These are phyloP conservation scores for Chymomyza caudatula DNA, from an alignment of 2,888 invertebrate genomes.

Conservation along the genomic window DNA sequence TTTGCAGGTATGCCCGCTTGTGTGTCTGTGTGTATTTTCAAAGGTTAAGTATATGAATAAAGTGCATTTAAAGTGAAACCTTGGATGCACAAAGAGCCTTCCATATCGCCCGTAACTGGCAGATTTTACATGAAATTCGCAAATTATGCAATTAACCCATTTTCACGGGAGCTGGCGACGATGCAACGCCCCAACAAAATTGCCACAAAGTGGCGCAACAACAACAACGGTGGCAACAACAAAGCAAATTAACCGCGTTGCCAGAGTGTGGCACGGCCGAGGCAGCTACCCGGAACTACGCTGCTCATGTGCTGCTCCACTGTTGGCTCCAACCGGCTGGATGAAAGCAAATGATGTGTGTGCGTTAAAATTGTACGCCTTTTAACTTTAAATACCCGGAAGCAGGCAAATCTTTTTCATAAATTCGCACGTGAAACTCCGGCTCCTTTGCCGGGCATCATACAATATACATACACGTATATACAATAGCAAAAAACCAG, in stretches of 20 bases:
- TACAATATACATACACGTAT: background rate
- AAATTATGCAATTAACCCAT: constrained; percentile 74
- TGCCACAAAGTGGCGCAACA: constrained; percentile 44
- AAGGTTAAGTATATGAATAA: background rate
- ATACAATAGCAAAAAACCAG: constrained; percentile 1
- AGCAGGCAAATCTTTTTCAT: constrained; percentile 73
- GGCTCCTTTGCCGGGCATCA: background rate
- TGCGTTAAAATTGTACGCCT: constrained; percentile 51
- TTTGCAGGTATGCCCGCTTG: background rate
- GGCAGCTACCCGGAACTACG: constrained; percentile 12
- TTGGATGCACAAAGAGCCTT: background rate
- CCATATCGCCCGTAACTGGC: background rate
- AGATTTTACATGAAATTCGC: constrained; percentile 59
- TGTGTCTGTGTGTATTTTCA: background rate
- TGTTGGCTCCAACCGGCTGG: constrained; percentile 20
- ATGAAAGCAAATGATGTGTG: constrained; percentile 52
- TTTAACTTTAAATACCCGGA: constrained; percentile 71
- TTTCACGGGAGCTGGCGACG: constrained; percentile 30
- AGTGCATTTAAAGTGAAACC: background rate
- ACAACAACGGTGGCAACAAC: constrained; percentile 15
- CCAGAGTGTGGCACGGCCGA: too few relatives aligned
- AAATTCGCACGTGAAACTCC: constrained; percentile 56
- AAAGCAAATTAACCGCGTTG: background rate
- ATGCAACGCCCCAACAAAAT: constrained; percentile 27
- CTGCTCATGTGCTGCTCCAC: constrained; percentile 2